Base-by-base conservation (phyloP, 2,797 vertebrate genomes). In the Sparus aurata region DNA sequence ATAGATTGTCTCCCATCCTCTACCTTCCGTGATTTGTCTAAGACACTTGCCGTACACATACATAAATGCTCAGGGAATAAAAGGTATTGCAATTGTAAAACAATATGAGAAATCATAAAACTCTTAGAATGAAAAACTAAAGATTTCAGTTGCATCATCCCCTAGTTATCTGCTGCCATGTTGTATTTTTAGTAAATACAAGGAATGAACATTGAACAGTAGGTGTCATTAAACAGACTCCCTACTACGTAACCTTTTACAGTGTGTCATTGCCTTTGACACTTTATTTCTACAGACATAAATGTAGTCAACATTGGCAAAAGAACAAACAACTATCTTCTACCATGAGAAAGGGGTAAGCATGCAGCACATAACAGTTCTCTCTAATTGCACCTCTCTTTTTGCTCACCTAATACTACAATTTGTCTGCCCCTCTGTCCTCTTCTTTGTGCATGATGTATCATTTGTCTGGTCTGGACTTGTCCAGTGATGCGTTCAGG, bases 401-500 rank as follows among this genome's bases (percentile, higher is more conserved):
- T 77, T 81, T 78, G 69, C 74, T 75, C 38, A 25, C n/a, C 49
- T 85, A 70, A 77, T 92, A 49, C 82, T 80, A 57, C 70, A 74
- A 84, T 90, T 88, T 77, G 65, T 70, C 75, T 79, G 82, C 64
- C 79, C 67, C 60, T 79, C 73, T 69, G 77, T 69, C 80, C 89
- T 79, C 75, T 73, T 87, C 72, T 79, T 69, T 86, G 79, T 64
- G 65, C 27, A 54, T 63, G 85, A 59, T 82, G 58, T 83, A 82
- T 91, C 69, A 90, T 92, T 91, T 89, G 70, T 90, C 90, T 82
- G 78, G 94, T 93, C 90, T 91, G 87, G 89, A 93, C 94, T 90
- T 92, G 93, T 84, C 85, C 71, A 46, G 75, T 65, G 77, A 84
- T 90, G 82, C 68, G 27, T 91, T 82, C 73, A 79, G 79, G 75